Evolutionary conservation across 1,140 invertebrate species (phyloP).

Genomic region (Lepidotrigona ventralis): DNA sequence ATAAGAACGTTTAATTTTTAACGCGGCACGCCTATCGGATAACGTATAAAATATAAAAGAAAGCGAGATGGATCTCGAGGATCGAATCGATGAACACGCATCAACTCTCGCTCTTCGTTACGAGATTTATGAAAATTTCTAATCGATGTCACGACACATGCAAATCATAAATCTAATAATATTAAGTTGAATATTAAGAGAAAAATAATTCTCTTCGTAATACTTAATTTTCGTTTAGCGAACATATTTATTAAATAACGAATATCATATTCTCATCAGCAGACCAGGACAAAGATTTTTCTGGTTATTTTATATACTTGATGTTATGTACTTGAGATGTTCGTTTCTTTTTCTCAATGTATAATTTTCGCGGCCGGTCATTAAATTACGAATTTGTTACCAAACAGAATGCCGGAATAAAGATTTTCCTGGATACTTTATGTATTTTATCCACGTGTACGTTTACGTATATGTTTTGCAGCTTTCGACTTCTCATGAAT

Average conservation of each 20-base stretch:
- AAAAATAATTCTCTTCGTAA: background rate
- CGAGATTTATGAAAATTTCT: background rate
- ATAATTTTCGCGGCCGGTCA: background rate
- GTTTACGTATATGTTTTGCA: background rate
- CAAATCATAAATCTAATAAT: background rate
- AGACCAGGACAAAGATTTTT: background rate
- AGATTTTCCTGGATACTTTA: background rate
- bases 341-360: background rate
- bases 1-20: constrained; percentile 16
- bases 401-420: background rate
- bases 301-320: too few species aligned
- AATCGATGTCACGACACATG: background rate
- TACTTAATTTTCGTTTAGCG: background rate
- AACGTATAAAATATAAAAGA: background rate
- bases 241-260: background rate
- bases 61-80: background rate
- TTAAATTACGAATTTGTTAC: background rate
- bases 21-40: background rate
- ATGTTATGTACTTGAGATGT: background rate
- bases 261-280: background rate
- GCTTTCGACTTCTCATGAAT: background rate
- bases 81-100: background rate
- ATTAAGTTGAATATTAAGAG: too few species aligned
- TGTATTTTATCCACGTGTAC: too few species aligned
- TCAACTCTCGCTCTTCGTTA: background rate